These are phyloP conservation scores for Ormyrus thymus DNA, from an alignment of 2,888 invertebrate genomes.

Conservation along the genomic window DNA sequence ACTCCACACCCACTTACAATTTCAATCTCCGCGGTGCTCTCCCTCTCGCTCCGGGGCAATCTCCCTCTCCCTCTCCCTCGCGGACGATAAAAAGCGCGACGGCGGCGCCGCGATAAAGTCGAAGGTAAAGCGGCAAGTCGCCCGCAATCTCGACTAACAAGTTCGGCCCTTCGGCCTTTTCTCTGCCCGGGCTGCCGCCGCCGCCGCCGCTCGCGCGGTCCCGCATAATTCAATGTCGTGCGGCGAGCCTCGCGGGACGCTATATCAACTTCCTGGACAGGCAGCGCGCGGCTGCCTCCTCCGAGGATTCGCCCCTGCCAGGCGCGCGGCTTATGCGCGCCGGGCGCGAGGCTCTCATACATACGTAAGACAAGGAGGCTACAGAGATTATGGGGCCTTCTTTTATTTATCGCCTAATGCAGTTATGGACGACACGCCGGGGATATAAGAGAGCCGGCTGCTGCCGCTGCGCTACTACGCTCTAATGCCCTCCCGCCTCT, in stretches of 20 bases:
- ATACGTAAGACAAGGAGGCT: constrained; percentile 44
- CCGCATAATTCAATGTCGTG: constrained; percentile 71
- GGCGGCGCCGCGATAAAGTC: not conserved
- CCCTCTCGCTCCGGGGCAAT: no score
- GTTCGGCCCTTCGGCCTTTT: constrained; percentile 62
- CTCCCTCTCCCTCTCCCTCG: not conserved
- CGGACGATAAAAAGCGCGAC: no score
- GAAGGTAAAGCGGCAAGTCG: not conserved
- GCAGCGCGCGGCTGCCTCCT: constrained; percentile 36
- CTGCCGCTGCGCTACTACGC: not conserved
- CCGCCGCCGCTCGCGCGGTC: constrained; percentile 2
- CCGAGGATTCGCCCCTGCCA: constrained; percentile 42
- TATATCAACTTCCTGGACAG: constrained; percentile 69
- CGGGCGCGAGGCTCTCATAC: not conserved
- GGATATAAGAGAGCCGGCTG: constrained; percentile 53
- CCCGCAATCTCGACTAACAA: constrained; percentile 67
- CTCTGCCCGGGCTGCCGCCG: constrained; percentile 34
- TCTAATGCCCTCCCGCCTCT: constrained; percentile 38
- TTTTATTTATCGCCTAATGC: constrained; percentile 69
- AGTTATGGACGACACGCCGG: constrained; percentile 67
- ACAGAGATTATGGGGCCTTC: constrained; percentile 65
- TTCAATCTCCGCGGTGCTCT: constrained; percentile 32
- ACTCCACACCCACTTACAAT: not conserved
- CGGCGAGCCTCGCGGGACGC: constrained; percentile 66
- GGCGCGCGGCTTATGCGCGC: not conserved